Evolutionary conservation across 2,797 vertebrate genomes (phyloP).

Genomic region (Iguana delicatissima): DNA sequence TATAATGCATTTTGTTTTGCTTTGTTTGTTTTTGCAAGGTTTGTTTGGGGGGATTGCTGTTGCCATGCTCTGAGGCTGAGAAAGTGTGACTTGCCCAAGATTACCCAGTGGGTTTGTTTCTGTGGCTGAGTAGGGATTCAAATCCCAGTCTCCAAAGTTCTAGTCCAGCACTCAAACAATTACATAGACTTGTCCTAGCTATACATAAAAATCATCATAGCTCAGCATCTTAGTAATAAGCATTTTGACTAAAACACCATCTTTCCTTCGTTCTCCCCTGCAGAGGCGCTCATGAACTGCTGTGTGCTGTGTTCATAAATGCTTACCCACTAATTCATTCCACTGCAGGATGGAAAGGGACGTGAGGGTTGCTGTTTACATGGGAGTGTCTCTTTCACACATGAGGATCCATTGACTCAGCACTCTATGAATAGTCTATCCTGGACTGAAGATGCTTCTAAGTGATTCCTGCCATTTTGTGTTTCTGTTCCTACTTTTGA

Average conservation of each 20-base stretch:
- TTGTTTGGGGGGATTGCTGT: too few relatives aligned
- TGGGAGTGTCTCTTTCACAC: not conserved
- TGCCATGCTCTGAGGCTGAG: too few relatives aligned
- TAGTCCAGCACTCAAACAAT: too few relatives aligned
- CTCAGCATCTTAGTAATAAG: not conserved
- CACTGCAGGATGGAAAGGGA: not conserved
- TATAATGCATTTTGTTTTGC: too few relatives aligned
- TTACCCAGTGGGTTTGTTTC: too few relatives aligned
- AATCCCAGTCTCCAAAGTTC: too few relatives aligned
- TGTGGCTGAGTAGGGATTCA: too few relatives aligned
- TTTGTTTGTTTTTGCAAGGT: too few relatives aligned
- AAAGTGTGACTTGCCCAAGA: too few relatives aligned
- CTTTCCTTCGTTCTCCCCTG: not conserved
- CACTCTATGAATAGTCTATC: not conserved
- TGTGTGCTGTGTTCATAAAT: not conserved
- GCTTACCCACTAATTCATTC: not conserved
- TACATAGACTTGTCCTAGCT: not conserved
- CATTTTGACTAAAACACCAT: not conserved
- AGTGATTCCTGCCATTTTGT: not conserved
- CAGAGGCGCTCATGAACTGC: not conserved
- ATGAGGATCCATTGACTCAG: not conserved
- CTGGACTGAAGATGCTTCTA: not conserved
- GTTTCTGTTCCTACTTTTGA: not conserved
- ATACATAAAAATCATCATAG: not conserved
- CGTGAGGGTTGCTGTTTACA: too few relatives aligned